These are phyloP conservation scores for Raja brachyura DNA, from an alignment of 2,113 vertebrate genomes.

Conservation along the genomic window DNA sequence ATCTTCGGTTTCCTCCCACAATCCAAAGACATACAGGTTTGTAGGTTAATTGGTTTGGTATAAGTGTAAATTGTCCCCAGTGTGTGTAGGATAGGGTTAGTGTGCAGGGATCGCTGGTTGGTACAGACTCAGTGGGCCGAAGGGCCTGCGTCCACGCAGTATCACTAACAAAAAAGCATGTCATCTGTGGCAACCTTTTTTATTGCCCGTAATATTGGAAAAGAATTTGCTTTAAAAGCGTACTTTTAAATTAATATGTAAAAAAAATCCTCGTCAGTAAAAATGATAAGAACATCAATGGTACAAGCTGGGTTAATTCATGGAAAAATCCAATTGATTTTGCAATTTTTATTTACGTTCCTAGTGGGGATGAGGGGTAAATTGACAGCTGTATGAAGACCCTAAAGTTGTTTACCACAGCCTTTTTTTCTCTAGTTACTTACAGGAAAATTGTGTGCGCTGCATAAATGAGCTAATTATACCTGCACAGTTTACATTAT, in stretches of 20 bases:
- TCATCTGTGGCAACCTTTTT: not conserved
- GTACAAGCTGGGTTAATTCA: not conserved
- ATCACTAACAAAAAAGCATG: not conserved
- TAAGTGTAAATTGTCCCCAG: too few species aligned
- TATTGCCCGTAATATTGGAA: not conserved
- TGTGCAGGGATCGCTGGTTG: too few species aligned
- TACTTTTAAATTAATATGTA: not conserved
- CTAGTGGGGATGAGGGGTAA: not conserved
- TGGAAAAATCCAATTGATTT: not conserved
- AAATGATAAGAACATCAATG: not conserved
- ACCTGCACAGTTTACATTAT: not conserved
- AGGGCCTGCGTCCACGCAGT: too few species aligned
- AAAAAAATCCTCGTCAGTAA: not conserved
- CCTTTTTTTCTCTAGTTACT: not conserved
- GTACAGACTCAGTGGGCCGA: too few species aligned
- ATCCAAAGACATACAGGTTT: too few species aligned
- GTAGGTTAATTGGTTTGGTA: too few species aligned
- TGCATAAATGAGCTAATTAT: slow-evolving; percentile 31
- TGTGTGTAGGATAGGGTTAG: too few species aligned
- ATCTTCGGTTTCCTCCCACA: too few species aligned
- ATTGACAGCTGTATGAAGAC: slow-evolving; percentile 24
- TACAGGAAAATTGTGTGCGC: not conserved
- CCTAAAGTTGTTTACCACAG: slow-evolving; percentile 20
- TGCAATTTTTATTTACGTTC: slow-evolving; percentile 23
- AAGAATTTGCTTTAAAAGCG: not conserved